Conservation (phyloP, 2,888 invertebrate species). For the Conchocele bisecta region DNA sequence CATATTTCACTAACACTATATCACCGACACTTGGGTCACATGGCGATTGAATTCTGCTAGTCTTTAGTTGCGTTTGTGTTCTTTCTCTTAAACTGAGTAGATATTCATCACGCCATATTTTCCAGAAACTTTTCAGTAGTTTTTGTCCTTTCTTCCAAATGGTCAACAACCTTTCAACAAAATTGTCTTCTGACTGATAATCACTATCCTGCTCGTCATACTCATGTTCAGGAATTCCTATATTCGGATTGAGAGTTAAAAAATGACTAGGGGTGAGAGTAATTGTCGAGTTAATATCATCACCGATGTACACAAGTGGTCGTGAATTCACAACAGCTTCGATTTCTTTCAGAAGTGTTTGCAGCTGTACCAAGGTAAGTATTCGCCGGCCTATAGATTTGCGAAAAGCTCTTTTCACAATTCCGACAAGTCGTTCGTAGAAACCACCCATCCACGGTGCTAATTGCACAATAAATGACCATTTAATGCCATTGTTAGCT, state of each 20-base stretch:
- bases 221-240: slow-evolving; percentile 7
- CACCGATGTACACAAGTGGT: slow-evolving; percentile 27
- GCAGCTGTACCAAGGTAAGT: neutral
- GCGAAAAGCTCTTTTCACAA: slow-evolving; percentile 17
- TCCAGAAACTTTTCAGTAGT: slow-evolving; percentile 13
- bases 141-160: slow-evolving; percentile 27
- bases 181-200: neutral
- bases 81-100: slow-evolving; percentile 11
- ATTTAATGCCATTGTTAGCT: neutral
- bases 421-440: slow-evolving; percentile 13
- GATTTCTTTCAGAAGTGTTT: slow-evolving; percentile 8
- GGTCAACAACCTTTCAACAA: slow-evolving; percentile 3
- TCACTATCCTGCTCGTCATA: slow-evolving; percentile 13
- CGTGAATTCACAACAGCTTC: slow-evolving; percentile 19
- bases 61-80: slow-evolving; percentile 3
- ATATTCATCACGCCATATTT: slow-evolving; percentile 15
- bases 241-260: slow-evolving; percentile 17
- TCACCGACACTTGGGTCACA: slow-evolving; percentile 1
- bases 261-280: slow-evolving; percentile 22
- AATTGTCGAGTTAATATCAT: slow-evolving; percentile 19
- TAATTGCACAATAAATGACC: slow-evolving; percentile 5
- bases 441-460: slow-evolving; percentile 13
- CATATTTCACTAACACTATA: slow-evolving; percentile 6
- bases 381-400: neutral
- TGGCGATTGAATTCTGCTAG: neutral